Conservation (phyloP, 2,888 invertebrate species). For the Hecatera dysodea region DNA sequence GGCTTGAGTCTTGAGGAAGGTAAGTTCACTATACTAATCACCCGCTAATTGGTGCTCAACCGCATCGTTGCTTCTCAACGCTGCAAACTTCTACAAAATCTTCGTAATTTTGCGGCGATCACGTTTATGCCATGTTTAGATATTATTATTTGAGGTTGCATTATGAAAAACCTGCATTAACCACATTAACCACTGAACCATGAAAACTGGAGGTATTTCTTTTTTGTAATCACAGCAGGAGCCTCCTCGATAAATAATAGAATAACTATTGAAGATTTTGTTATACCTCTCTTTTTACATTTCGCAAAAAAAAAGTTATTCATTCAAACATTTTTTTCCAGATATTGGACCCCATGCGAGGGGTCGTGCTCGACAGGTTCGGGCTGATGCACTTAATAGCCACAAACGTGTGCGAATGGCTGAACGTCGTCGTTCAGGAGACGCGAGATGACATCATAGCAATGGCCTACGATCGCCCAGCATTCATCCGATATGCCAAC, state of each 20-base stretch:
- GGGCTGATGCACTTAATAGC: slow-evolving; percentile 98
- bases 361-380: slow-evolving; percentile 92
- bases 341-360: slow-evolving; percentile 87
- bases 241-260: not conserved
- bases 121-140: slow-evolving; percentile 1
- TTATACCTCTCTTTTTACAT: too few relatives aligned
- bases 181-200: not conserved
- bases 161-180: not conserved
- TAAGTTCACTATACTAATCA: slow-evolving; percentile 51
- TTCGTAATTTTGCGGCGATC: slow-evolving; percentile 11
- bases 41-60: slow-evolving; percentile 48
- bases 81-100: slow-evolving; percentile 28
- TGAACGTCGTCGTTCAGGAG: slow-evolving; percentile 96
- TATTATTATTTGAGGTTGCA: not conserved
- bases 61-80: slow-evolving; percentile 31
- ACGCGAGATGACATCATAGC: slow-evolving; percentile 95
- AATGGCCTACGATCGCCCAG: slow-evolving; percentile 81
- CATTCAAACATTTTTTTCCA: slow-evolving; percentile 58
- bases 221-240: not conserved
- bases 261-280: not conserved
- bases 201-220: not conserved
- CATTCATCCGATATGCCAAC: slow-evolving; percentile 81
- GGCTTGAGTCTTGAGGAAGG: slow-evolving; percentile 28
- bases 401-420: slow-evolving; percentile 98
- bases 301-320: not conserved